These are phyloP conservation scores for Bergia puertoricense DNA, from an alignment of 92 coral and sea anemone species.

Conservation along the genomic window DNA sequence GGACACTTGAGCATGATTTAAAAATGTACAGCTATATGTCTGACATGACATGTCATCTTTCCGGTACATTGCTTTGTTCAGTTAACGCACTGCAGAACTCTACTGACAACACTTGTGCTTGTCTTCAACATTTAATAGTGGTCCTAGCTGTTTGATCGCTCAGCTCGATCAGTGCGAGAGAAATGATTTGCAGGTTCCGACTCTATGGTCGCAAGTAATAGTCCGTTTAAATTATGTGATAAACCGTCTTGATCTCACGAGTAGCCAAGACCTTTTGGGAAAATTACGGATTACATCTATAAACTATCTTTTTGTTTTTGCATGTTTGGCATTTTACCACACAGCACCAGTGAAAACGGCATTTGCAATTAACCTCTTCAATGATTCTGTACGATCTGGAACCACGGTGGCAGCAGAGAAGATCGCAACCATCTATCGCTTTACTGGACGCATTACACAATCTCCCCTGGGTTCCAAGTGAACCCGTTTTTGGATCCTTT, in stretches of 20 bases:
- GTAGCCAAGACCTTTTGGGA: background rate
- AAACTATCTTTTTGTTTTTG: constrained; percentile 48
- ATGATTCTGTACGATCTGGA: constrained; percentile 41
- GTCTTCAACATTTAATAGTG: background rate
- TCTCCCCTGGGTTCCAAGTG: constrained; percentile 88
- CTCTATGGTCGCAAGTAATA: background rate
- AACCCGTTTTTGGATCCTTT: constrained; percentile 67
- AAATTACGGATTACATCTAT: constrained; percentile 53
- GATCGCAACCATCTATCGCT: constrained; percentile 88
- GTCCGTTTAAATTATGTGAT: background rate
- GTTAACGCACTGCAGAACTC: too few species aligned
- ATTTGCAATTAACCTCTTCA: constrained; percentile 68
- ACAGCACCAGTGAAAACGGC: constrained; percentile 93
- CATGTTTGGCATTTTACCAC: constrained; percentile 80
- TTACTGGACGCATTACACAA: constrained; percentile 76
- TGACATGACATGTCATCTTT: background rate
- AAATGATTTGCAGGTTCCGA: background rate
- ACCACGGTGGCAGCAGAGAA: constrained; percentile 86
- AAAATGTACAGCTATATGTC: background rate
- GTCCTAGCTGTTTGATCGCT: background rate
- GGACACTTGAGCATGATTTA: constrained; percentile 6
- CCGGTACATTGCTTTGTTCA: too few species aligned
- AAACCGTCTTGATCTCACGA: background rate
- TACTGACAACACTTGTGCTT: background rate
- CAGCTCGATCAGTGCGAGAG: background rate